Conservation (phyloP, 2,113 vertebrate species). For the Lepus americanus region DNA sequence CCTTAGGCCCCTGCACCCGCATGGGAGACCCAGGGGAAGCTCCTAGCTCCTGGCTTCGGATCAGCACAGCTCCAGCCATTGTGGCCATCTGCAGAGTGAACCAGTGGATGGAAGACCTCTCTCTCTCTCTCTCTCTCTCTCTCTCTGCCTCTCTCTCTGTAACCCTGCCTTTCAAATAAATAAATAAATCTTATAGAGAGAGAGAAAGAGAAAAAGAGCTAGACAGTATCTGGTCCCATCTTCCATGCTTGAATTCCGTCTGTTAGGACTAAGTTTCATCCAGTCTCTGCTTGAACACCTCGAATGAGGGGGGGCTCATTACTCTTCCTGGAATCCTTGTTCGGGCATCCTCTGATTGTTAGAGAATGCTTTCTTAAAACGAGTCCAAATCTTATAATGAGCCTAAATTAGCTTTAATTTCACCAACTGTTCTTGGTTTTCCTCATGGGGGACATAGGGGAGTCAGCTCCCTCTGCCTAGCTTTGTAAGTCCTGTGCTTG, state of each 20-base stretch:
- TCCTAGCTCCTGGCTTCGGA: no score
- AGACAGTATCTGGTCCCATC: background rate
- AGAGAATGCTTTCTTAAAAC: conserved; percentile 57
- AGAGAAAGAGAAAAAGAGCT: no score
- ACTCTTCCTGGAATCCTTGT: conserved; percentile 19
- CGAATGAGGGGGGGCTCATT: background rate
- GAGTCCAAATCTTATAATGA: conserved; percentile 22
- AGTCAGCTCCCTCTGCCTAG: background rate
- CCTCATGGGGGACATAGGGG: background rate
- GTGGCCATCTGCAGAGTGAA: no score
- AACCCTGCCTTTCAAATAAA: background rate
- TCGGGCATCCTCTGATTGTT: conserved; percentile 31
- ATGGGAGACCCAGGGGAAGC: no score
- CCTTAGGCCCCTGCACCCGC: no score
- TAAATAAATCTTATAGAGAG: background rate
- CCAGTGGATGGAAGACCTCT: no score
- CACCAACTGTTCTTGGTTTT: conserved; percentile 33
- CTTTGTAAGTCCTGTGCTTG: background rate
- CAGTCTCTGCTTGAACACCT: conserved; percentile 32
- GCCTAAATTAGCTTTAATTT: conserved; percentile 53
- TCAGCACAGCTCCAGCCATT: no score
- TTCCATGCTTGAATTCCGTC: background rate
- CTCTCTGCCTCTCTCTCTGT: background rate
- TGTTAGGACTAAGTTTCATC: background rate
- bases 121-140: background rate